phyloP scores from a whole-genome alignment of 2,113 vertebrate species.

The Rana temporaria region DNA sequence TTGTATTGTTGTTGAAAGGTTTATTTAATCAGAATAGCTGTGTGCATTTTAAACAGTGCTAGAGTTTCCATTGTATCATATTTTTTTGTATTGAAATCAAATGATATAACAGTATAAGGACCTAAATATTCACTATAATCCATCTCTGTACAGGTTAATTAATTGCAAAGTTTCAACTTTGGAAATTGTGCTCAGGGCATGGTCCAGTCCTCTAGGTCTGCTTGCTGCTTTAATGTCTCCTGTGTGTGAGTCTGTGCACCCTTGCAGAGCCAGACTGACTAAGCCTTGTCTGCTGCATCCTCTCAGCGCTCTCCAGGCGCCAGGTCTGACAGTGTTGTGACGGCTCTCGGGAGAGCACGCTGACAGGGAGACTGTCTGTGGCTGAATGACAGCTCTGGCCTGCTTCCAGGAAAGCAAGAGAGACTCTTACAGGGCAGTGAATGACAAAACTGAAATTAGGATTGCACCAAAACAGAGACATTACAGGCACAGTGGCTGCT shows the following conservation, averaged over 20 bases:
- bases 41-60: no score
- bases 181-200: neutral
- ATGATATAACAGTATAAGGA: no score
- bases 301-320: conserved; percentile 60
- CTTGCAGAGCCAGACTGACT: conserved; percentile 60
- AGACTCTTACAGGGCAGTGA: neutral
- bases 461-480: conserved; percentile 43
- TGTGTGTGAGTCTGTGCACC: conserved; percentile 46
- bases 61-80: no score
- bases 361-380: conserved; percentile 12
- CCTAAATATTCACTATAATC: no score
- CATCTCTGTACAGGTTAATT: no score
- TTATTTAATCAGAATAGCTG: no score
- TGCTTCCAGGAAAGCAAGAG: conserved; percentile 8
- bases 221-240: neutral
- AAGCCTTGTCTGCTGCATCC: conserved; percentile 55
- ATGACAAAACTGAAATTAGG: conserved; percentile 10
- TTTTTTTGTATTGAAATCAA: no score
- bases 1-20: no score
- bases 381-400: conserved; percentile 62
- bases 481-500: conserved; percentile 45
- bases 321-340: conserved; percentile 61
- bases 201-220: neutral
- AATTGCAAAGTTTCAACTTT: neutral
- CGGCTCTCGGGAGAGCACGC: conserved; percentile 4